Base-by-base conservation (phyloP, 2,888 invertebrate genomes). In the Odontocolon sp. region DNA sequence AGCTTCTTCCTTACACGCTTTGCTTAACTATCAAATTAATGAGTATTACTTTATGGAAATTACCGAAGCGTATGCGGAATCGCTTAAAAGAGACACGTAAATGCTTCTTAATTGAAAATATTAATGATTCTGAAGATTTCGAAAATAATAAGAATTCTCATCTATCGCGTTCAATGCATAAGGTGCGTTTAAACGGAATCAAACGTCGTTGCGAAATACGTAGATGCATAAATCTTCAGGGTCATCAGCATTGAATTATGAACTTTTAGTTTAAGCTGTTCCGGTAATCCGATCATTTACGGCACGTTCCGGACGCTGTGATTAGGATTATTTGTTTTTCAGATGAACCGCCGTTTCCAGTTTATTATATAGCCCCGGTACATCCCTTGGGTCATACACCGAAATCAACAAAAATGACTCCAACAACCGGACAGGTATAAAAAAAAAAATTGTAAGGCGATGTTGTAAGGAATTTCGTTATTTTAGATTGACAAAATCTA, bases 261-360 rank as follows among this genome's bases (percentile, higher is more conserved):
- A n/a, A n/a, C n/a, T n/a, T n/a, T n/a, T n/a, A n/a, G n/a, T n/a
- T n/a, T n/a, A 5, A 0, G n/a, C 14, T 28, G 11, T 11, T n/a
- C 1, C 1, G 11, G 3, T 50, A 26, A 50, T 50, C 8, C 26
- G 14, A 11, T 26, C 11, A 11, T 50, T n/a, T 11, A 11, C 11
- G 11, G 18, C 18, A 42, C 6, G 8, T 0, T n/a, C 3, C 6
- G 26, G 5, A 1, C 11, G 2, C 23, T 11, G 26, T 26, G 5
- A 38, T 21, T 3, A 28, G 11, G 16, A 45, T 67, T 50, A 67
- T 50, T 70, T 40, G 64, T 68, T 23, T 42, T 82, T 14, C 77
- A 88, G 90, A 86, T 5, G 88, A 89, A 69, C 81, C 85, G 63
- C 85, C 88, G 0, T 90, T 90, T 31, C 88, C 90, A 8, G 76